Base-by-base conservation (phyloP, 2,888 invertebrate genomes). In the Encarsia formosa region DNA sequence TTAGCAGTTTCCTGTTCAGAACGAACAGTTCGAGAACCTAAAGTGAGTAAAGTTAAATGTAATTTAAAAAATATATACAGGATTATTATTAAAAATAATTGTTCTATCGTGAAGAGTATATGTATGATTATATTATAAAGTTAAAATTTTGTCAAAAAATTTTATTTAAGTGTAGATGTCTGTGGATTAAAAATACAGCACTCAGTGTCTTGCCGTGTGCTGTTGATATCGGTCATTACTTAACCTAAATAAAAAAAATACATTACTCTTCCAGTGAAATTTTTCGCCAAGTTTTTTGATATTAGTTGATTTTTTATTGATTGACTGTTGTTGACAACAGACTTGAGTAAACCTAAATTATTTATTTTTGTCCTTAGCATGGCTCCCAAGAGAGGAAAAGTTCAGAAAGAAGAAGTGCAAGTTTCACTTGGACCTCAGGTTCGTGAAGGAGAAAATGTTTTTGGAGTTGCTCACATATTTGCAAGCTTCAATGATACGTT, bases 401-500 rank as follows among this genome's bases (percentile, higher is more conserved):
- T 86, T 67, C 90, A 89, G 68, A 94, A 95, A 79, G 96, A 97
- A 76, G 96, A 97, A 77, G 95, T 94, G 59, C 95, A 96, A 76
- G 91, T 96, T 46, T 90, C 91, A 26, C 84, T 97, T 58, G 96
- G 96, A 60, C 96, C 96, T 46, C 95, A 96, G 79, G 94, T 95
- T 42, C 87, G 92, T 63, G 95, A 95, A 73, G 98, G 98, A 59
- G 98, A 99, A 80, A 88, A 88, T 65, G 96, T 99, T 53, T 99
- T 98, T 73, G 99, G 98, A 53, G 98, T 99, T 18, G 99, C 98
- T 57, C 99, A 99, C 79, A 99, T 99, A 71, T 99, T 93, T 74
- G 99, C 99, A 63, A 97, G 96, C 65, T 99, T 99, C 83, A 99
- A 99, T 74, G 99, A 99, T 76, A 99, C 99, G 47, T 99, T 99